These are phyloP conservation scores for Thymelicus lineola DNA, from an alignment of 2,888 invertebrate genomes.

Conservation along the genomic window DNA sequence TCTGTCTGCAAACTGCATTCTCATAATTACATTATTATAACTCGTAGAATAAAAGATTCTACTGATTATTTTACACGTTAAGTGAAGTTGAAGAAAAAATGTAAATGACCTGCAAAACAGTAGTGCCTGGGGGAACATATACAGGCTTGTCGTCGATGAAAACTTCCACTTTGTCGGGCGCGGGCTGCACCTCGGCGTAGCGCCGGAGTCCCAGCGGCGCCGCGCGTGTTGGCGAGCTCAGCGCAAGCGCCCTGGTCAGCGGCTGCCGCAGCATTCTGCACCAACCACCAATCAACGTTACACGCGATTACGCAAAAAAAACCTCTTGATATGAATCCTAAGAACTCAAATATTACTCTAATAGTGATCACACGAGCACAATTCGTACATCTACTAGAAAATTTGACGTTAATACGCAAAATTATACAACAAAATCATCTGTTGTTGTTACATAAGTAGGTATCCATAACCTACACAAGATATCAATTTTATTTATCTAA, in stretches of 20 bases:
- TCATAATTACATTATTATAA: too few species aligned
- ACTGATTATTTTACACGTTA: too few species aligned
- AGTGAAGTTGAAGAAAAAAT: too few species aligned
- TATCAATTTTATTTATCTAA: neutral
- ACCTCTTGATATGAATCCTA: neutral
- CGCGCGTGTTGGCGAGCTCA: conserved; percentile 70
- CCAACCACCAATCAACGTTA: conserved; percentile 45
- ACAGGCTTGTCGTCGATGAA: conserved; percentile 99
- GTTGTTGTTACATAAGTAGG: conserved; percentile 83
- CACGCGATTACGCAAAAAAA: conserved; percentile 41
- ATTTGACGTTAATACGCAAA: conserved; percentile 22
- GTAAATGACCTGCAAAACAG: conserved; percentile 93
- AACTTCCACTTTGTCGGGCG: conserved; percentile 94
- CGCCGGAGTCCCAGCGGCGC: conserved; percentile 74
- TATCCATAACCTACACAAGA: conserved; percentile 72
- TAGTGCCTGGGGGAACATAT: conserved; percentile 97
- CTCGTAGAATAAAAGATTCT: too few species aligned
- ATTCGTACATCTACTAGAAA: neutral
- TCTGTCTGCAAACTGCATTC: too few species aligned
- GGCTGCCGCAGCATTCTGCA: conserved; percentile 91
- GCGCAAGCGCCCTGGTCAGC: conserved; percentile 87
- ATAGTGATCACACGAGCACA: neutral
- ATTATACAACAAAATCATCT: conserved; percentile 52
- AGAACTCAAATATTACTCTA: neutral
- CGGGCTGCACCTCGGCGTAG: conserved; percentile 79